A percentile compares a stretch with the other conserved stretches of the same genome.
phyloP scores from a whole-genome alignment of 2,888 invertebrate genomes.

The Zonitis immaculata region DNA sequence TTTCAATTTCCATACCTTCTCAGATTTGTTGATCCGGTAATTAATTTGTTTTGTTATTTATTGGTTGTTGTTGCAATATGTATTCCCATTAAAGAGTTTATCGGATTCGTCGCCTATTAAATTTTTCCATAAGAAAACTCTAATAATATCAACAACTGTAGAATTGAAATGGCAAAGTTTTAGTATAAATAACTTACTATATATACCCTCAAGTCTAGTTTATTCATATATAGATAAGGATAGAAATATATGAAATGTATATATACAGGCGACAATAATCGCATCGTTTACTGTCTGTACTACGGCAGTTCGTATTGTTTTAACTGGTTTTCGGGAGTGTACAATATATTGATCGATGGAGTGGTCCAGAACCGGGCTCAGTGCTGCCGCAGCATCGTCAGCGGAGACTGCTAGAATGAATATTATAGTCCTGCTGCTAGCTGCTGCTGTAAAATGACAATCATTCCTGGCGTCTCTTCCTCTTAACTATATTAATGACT shows the following conservation, averaged over 20 bases:
- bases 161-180: constrained; percentile 28
- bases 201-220: constrained; percentile 4
- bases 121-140: too few relatives aligned
- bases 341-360: constrained; percentile 39
- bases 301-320: constrained; percentile 32
- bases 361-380: constrained; percentile 24
- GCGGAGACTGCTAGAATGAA: constrained; percentile 34
- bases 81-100: too few relatives aligned
- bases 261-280: constrained; percentile 22
- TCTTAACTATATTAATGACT: too few relatives aligned
- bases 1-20: not conserved
- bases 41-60: not conserved
- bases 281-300: constrained; percentile 23
- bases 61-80: not conserved
- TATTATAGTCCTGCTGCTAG: constrained; percentile 9
- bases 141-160: constrained; percentile 26
- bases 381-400: constrained; percentile 42
- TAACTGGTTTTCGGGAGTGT: constrained; percentile 36
- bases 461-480: too few relatives aligned
- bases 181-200: constrained; percentile 26
- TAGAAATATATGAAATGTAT: constrained; percentile 9
- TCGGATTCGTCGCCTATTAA: constrained; percentile 15
- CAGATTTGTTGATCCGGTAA: not conserved
- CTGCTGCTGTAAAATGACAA: too few relatives aligned
- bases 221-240: constrained; percentile 8